Conservation (phyloP, 1,140 invertebrate genomes). For the Lutraria rhynchaena region DNA sequence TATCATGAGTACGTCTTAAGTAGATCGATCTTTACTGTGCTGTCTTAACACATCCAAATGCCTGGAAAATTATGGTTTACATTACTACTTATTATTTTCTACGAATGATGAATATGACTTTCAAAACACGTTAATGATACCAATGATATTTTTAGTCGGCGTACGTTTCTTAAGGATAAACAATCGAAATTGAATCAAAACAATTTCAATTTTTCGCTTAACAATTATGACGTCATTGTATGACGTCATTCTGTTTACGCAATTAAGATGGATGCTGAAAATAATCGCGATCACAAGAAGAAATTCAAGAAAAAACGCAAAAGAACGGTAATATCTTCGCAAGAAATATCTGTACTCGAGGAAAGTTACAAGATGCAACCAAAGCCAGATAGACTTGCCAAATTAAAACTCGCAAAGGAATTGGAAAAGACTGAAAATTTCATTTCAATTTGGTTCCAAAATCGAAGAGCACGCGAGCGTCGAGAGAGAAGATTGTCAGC, state of each 20-base stretch:
- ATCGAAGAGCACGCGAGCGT: conserved; percentile 48
- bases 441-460: conserved; percentile 60
- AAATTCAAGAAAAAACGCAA: conserved; percentile 62
- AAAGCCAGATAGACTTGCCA: conserved; percentile 22
- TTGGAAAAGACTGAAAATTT: conserved; percentile 51
- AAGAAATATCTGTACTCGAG: conserved; percentile 46
- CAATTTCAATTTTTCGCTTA: too few relatives aligned
- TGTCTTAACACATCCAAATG: too few relatives aligned
- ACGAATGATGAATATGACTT: too few relatives aligned
- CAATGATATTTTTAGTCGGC: too few relatives aligned
- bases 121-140: too few relatives aligned
- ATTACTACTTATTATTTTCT: too few relatives aligned
- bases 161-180: too few relatives aligned
- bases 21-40: too few relatives aligned
- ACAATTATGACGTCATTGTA: conserved; percentile 14
- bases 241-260: background rate
- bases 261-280: conserved; percentile 43
- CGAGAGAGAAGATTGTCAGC: background rate
- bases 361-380: conserved; percentile 9
- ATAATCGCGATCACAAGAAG: background rate
- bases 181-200: too few relatives aligned
- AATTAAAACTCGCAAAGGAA: conserved; percentile 35
- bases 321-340: conserved; percentile 45
- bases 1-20: background rate
- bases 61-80: too few relatives aligned